These are phyloP conservation scores for Penaeus indicus DNA, from an alignment of 1,140 invertebrate species.

Conservation along the genomic window DNA sequence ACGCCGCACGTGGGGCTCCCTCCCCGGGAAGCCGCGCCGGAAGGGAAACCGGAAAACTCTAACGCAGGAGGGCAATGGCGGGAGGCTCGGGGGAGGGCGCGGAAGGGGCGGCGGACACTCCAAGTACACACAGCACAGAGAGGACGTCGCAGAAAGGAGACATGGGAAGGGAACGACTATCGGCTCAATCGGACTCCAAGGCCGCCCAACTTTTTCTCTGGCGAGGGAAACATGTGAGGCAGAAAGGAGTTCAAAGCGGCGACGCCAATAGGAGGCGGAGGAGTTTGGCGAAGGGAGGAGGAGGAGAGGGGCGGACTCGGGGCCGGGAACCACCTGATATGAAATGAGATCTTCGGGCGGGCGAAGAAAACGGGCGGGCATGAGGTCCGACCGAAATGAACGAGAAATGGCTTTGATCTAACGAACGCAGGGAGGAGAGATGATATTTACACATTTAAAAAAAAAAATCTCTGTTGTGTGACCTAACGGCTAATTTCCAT, in stretches of 20 bases:
- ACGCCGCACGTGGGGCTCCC: background rate
- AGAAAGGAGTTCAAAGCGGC: slow-evolving; percentile 6
- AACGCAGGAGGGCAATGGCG: slow-evolving; percentile 1
- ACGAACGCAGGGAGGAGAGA: too few species aligned
- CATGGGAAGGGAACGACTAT: background rate
- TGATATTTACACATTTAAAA: too few species aligned
- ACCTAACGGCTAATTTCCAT: too few species aligned
- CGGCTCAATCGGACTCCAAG: too few species aligned
- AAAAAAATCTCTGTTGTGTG: too few species aligned
- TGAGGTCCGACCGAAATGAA: too few species aligned
- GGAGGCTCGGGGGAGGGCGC: background rate
- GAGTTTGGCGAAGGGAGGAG: background rate
- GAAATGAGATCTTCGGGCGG: too few species aligned
- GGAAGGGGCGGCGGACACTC: background rate
- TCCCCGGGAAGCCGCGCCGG: background rate
- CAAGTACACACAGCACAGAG: background rate
- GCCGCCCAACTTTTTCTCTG: too few species aligned
- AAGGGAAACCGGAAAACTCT: background rate
- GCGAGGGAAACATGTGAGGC: too few species aligned
- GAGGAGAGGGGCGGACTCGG: background rate
- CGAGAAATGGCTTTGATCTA: too few species aligned
- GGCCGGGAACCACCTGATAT: too few species aligned
- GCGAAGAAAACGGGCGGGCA: background rate
- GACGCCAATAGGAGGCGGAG: too few species aligned
- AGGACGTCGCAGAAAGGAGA: background rate